These are phyloP conservation scores for Nannobrachium achirus DNA, from an alignment of 2,113 vertebrate species.

Conservation along the genomic window DNA sequence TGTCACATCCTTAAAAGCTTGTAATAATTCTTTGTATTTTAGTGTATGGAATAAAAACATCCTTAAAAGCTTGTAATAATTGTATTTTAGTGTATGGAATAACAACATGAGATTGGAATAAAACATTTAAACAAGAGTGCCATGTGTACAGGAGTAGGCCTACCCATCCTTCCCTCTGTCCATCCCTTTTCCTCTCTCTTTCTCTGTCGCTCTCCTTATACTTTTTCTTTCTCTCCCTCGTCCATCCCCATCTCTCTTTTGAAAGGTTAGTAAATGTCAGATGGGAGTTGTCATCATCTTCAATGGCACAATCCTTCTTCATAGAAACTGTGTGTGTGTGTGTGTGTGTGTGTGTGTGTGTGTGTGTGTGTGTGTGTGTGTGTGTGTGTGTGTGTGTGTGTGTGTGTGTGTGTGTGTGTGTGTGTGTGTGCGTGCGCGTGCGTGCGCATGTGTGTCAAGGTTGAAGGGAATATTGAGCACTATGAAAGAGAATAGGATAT, in stretches of 20 bases:
- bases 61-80: conserved; percentile 42
- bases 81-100: conserved; percentile 52
- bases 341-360: conserved; percentile 26
- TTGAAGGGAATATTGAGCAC: conserved; percentile 54
- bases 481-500: conserved; percentile 65
- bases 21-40: conserved; percentile 64
- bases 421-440: conserved; percentile 22
- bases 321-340: conserved; percentile 61
- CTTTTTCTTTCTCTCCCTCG: conserved; percentile 44
- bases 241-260: conserved; percentile 66
- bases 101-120: conserved; percentile 48
- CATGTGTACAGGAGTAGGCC: conserved; percentile 33
- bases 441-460: conserved; percentile 21
- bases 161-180: conserved; percentile 48
- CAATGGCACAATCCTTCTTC: conserved; percentile 77
- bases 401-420: conserved; percentile 7
- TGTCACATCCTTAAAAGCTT: no score
- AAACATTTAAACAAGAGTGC: conserved; percentile 61
- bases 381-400: conserved; percentile 32
- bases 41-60: conserved; percentile 45
- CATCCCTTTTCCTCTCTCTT: conserved; percentile 59
- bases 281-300: conserved; percentile 84
- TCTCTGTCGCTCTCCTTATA: conserved; percentile 52
- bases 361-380: conserved; percentile 27
- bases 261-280: conserved; percentile 89